Conservation (phyloP, 2,888 invertebrate genomes). For the Hesperia comma region DNA sequence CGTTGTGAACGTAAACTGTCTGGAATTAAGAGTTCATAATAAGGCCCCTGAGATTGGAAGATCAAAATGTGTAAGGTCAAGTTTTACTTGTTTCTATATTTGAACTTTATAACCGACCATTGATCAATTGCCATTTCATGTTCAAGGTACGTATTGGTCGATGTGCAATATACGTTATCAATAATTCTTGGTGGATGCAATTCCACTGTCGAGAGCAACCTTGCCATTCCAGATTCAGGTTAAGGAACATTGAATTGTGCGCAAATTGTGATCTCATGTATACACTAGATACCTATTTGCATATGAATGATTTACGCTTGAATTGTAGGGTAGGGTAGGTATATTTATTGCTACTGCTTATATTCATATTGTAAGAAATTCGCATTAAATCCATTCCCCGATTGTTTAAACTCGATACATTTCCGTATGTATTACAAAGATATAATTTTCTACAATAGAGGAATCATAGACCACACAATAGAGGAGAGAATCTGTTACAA, state of each 20-base stretch:
- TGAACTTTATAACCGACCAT: not conserved
- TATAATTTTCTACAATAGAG: too few species aligned
- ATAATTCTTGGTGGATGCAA: not conserved
- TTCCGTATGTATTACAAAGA: too few species aligned
- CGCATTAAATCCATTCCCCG: too few species aligned
- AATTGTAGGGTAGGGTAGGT: too few species aligned
- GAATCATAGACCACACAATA: too few species aligned
- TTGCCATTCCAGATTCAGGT: slow-evolving; percentile 1
- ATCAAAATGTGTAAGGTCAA: not conserved
- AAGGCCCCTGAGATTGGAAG: too few species aligned
- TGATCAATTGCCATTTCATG: not conserved
- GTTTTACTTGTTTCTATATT: not conserved
- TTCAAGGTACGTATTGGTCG: not conserved
- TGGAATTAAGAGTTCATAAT: too few species aligned
- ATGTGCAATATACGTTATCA: not conserved
- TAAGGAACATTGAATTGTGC: slow-evolving; percentile 9
- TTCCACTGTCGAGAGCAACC: slow-evolving; percentile 3
- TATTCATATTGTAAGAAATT: too few species aligned
- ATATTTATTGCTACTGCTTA: too few species aligned
- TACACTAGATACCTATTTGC: not conserved
- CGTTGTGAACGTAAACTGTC: too few species aligned
- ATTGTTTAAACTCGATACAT: too few species aligned
- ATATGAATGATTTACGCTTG: not conserved
- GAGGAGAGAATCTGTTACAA: too few species aligned
- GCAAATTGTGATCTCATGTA: slow-evolving; percentile 11